Evolutionary conservation across 2,888 invertebrate species (phyloP).

Genomic region (Globia sparganii): DNA sequence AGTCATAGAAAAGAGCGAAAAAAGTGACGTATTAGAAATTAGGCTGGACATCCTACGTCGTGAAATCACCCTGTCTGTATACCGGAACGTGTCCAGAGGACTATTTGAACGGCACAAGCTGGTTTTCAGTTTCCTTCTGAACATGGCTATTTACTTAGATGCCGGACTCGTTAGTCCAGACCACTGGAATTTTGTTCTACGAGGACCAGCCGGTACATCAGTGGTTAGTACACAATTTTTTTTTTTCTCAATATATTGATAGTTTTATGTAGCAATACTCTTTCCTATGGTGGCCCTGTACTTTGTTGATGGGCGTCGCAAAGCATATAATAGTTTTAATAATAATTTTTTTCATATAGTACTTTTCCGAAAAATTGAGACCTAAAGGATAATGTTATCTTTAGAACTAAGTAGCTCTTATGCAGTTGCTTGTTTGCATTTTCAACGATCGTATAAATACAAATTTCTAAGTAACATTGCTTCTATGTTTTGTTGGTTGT

Average conservation of each 20-base stretch:
- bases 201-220: slow-evolving; percentile 92
- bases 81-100: slow-evolving; percentile 96
- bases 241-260: neutral
- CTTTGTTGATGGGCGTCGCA: no score
- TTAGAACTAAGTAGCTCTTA: neutral
- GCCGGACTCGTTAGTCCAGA: slow-evolving; percentile 89
- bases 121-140: slow-evolving; percentile 96
- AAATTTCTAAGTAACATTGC: neutral
- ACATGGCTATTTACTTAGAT: slow-evolving; percentile 93
- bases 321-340: no score
- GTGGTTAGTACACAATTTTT: slow-evolving; percentile 77
- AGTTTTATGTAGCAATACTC: neutral
- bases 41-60: slow-evolving; percentile 93
- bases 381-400: neutral
- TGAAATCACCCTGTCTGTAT: slow-evolving; percentile 95
- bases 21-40: slow-evolving; percentile 91
- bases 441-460: neutral
- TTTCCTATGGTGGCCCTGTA: neutral
- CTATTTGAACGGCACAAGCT: slow-evolving; percentile 97
- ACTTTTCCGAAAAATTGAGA: neutral
- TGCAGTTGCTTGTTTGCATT: neutral
- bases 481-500: neutral
- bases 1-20: slow-evolving; percentile 94
- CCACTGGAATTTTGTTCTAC: slow-evolving; percentile 95
- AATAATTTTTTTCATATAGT: no score